Evolutionary conservation across 2,888 invertebrate species (phyloP).

Genomic region (Tipula lateralis): DNA sequence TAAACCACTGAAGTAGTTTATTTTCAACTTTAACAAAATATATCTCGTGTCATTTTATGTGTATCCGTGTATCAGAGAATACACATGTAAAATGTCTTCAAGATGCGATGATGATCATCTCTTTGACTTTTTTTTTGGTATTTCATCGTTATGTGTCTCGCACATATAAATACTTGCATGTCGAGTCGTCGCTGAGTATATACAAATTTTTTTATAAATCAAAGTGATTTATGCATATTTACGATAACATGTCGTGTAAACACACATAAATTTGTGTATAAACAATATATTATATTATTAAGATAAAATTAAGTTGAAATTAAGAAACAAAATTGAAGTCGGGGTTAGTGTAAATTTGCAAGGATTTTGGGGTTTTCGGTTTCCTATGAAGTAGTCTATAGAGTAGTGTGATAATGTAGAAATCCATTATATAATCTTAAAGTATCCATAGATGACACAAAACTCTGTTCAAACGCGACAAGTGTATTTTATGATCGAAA

Average conservation of each 20-base stretch:
- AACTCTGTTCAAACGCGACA: not conserved
- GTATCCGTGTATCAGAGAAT: not conserved
- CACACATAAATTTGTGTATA: not conserved
- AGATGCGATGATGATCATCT: not conserved
- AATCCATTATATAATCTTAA: too few species aligned
- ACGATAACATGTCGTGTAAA: not conserved
- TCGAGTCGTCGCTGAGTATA: not conserved
- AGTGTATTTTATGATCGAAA: not conserved
- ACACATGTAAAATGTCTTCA: not conserved
- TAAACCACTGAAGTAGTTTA: not conserved
- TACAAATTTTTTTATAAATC: not conserved
- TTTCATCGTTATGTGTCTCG: not conserved
- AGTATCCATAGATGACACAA: not conserved
- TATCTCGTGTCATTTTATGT: not conserved
- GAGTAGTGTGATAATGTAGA: not conserved
- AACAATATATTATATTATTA: not conserved
- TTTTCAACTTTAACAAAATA: not conserved
- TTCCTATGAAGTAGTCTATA: not conserved
- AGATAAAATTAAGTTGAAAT: not conserved
- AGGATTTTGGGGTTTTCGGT: too few species aligned
- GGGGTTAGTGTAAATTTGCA: not conserved
- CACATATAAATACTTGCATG: not conserved
- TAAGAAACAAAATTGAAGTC: too few species aligned
- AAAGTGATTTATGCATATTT: not conserved
- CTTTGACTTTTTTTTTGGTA: not conserved